phyloP scores from a whole-genome alignment of 2,888 invertebrate genomes.

The Bruchidius siliquastri region DNA sequence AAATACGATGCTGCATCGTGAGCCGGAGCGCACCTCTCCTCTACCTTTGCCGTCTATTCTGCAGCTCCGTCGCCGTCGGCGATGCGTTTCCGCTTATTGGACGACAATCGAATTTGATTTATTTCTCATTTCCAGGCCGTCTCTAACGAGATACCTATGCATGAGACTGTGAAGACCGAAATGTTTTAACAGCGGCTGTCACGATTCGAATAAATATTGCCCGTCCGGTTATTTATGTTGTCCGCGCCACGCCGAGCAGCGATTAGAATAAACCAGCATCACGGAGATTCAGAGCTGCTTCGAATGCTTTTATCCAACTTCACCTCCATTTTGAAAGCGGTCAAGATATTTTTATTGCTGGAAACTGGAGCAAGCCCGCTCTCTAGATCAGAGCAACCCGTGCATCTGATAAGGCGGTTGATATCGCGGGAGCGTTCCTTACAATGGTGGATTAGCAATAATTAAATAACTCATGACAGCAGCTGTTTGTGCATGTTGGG shows the following conservation, averaged over 20 bases:
- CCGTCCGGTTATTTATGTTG: neutral
- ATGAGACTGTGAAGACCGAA: neutral
- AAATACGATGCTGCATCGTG: neutral
- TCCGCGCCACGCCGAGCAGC: neutral
- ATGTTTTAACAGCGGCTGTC: neutral
- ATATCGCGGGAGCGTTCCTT: too few relatives aligned
- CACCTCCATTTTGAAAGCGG: too few relatives aligned
- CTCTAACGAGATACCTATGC: constrained; percentile 12
- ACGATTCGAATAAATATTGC: neutral
- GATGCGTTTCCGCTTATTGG: constrained; percentile 24
- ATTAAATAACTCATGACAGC: too few relatives aligned
- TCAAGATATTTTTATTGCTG: too few relatives aligned
- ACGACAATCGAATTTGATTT: constrained; percentile 23
- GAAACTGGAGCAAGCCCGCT: too few relatives aligned
- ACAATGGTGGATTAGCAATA: too few relatives aligned
- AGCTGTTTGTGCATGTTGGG: too few relatives aligned
- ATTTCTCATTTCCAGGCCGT: constrained; percentile 9
- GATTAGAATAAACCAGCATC: neutral
- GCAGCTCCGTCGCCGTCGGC: constrained; percentile 16
- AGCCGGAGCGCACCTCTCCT: constrained; percentile 9
- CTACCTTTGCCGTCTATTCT: neutral
- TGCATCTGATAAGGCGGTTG: too few relatives aligned
- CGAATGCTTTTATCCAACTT: too few relatives aligned
- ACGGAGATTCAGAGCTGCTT: neutral
- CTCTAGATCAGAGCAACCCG: too few relatives aligned